Evolutionary conservation across 2,113 vertebrate genomes (phyloP).

Genomic region (Psittacula cyanocephala): DNA sequence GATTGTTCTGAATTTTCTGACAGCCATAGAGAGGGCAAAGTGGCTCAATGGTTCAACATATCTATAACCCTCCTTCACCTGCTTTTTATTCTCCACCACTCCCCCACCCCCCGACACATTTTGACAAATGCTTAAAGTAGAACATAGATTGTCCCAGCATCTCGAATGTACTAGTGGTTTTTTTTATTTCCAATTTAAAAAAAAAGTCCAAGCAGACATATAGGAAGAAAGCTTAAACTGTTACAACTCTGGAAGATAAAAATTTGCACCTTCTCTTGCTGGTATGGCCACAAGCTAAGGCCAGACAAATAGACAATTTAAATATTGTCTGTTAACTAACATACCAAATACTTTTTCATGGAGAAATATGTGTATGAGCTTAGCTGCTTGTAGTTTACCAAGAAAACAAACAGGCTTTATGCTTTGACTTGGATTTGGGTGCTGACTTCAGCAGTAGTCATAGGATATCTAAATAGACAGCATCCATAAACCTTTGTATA

Average conservation of each 20-base stretch:
- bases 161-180: not conserved
- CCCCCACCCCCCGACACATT: not conserved
- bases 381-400: not conserved
- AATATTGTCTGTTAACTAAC: not conserved
- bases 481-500: not conserved
- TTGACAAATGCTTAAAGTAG: not conserved
- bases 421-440: not conserved
- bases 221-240: not conserved
- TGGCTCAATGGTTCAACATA: not conserved
- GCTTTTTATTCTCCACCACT: not conserved
- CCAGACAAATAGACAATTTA: not conserved
- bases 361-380: not conserved
- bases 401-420: not conserved
- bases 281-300: accelerated
- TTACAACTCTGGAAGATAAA: not conserved
- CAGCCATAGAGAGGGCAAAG: not conserved
- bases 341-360: not conserved
- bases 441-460: accelerated
- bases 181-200: not conserved
- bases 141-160: not conserved
- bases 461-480: not conserved
- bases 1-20: not conserved
- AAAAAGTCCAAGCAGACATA: not conserved
- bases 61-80: not conserved
- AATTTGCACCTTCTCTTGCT: not conserved